A percentile compares a stretch with the other conserved stretches of the same genome.
Evolutionary conservation across 2,888 invertebrate species (phyloP).

Genomic region (Acleris holmiana): DNA sequence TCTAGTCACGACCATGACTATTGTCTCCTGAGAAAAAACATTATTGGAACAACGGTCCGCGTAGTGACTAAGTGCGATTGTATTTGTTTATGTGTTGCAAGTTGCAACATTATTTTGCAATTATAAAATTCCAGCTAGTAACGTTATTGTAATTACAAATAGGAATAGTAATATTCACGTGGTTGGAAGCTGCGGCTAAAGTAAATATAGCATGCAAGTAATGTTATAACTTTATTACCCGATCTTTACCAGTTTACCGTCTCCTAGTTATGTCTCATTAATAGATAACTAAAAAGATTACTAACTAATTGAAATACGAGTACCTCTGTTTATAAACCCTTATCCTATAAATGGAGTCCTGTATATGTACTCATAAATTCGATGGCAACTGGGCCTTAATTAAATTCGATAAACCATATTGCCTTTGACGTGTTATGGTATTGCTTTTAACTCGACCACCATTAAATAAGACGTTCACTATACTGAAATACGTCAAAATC

Average conservation of each 20-base stretch:
- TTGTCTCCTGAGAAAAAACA: slow-evolving; percentile 28
- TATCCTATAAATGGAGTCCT: too few species aligned
- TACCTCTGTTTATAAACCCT: too few species aligned
- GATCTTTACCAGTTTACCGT: slow-evolving; percentile 11
- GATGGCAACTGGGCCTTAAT: too few species aligned
- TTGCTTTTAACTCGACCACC: too few species aligned
- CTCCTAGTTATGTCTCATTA: background rate
- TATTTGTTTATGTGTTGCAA: slow-evolving; percentile 5
- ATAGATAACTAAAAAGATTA: too few species aligned
- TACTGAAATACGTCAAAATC: too few species aligned
- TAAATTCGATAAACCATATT: too few species aligned
- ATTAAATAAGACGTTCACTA: too few species aligned
- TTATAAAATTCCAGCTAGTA: too few species aligned
- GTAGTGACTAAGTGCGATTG: slow-evolving; percentile 14
- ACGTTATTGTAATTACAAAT: slow-evolving; percentile 1
- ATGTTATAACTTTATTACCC: background rate
- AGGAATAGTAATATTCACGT: background rate
- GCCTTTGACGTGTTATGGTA: too few species aligned
- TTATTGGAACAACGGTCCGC: background rate
- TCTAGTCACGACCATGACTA: slow-evolving; percentile 23
- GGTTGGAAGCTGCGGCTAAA: background rate
- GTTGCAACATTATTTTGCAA: slow-evolving; percentile 1
- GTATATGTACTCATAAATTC: too few species aligned
- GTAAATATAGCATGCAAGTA: slow-evolving; percentile 9
- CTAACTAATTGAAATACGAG: too few species aligned